Evolutionary conservation across 1,140 invertebrate species (phyloP).

Genomic region (Drosophila erecta): DNA sequence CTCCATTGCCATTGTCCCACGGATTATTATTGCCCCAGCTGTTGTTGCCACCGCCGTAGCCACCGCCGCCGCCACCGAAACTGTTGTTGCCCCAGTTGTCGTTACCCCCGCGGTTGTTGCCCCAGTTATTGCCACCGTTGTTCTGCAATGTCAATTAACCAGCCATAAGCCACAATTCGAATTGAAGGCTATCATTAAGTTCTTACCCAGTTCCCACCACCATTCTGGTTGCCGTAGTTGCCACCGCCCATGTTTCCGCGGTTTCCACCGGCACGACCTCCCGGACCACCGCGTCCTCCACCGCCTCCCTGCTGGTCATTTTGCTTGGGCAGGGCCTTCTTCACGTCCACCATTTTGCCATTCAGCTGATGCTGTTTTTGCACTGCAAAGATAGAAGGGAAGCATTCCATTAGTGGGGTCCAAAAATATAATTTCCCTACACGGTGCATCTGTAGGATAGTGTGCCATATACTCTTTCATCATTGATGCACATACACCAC

Average conservation of each 20-base stretch:
- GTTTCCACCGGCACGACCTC: constrained; percentile 62
- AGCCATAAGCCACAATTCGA: not conserved
- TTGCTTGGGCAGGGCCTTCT: constrained; percentile 90
- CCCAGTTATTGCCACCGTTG: constrained; percentile 89
- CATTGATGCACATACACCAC: constrained; percentile 43
- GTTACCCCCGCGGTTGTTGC: constrained; percentile 88
- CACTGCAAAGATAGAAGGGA: constrained; percentile 84
- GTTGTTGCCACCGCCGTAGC: constrained; percentile 72
- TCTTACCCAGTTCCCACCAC: constrained; percentile 86
- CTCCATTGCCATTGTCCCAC: constrained; percentile 85
- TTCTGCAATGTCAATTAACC: constrained; percentile 23
- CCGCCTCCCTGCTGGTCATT: constrained; percentile 87
- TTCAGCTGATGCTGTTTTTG: constrained; percentile 91
- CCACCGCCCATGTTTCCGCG: constrained; percentile 76
- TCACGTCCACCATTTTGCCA: constrained; percentile 91
- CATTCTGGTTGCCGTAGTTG: constrained; percentile 76
- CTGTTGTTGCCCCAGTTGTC: constrained; percentile 87
- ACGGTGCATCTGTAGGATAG: not conserved
- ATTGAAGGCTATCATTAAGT: constrained; percentile 84
- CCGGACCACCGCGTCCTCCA: constrained; percentile 66
- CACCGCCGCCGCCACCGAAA: constrained; percentile 85
- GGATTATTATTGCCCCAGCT: constrained; percentile 83
- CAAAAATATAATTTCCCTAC: not conserved
- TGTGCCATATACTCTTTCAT: constrained; percentile 78
- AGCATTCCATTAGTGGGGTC: constrained; percentile 21